Base-by-base conservation (phyloP, 1,140 invertebrate genomes). In the Coptotermes formosanus region DNA sequence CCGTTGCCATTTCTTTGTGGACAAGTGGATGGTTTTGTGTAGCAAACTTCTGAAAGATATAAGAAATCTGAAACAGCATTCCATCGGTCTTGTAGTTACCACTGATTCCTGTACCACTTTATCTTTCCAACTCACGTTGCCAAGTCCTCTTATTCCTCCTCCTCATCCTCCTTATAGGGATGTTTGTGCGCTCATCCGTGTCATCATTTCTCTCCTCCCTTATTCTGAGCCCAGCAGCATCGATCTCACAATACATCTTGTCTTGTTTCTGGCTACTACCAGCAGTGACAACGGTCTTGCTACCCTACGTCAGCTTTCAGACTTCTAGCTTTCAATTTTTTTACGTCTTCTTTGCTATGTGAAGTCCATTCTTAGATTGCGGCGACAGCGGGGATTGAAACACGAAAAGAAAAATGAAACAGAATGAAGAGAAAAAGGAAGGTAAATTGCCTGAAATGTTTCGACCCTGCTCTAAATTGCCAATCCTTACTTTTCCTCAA, bases 161-260 rank as follows among this genome's bases (percentile, higher is more conserved):
- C 19, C 59, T 19, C 59, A 64, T 64, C 59, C 64, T 30, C 64
- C 64, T 8, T 75, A 75, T 14, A n/a, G 64, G n/a, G 64, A 75
- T 75, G 64, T 75, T 75, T 75, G 64, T 75, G 7, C 64, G 64
- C n/a, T 75, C 64, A 75, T 75, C 64, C 64, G 64, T 75, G n/a
- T 25, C 64, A 30, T 75, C n/a, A 75, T 75, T 75, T 75, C 64
- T 75, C 25, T 30, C 59, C 59, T 64, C 64, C 64, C 64, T 75
- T 30, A 75, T 75, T 75, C 64, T 75, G 64, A n/a, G n/a, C 64
- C 25, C 64, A 30, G n/a, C 25, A 9, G 1, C 64, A 75, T 75
- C 64, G 64, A 75, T 75, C 64, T 75, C 64, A 75, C 64, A 30
- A 30, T 16, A 8, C 64, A 16, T 8, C n/a, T 6, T 75, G 64